phyloP scores from a whole-genome alignment of 2,888 invertebrate genomes.

The Leptopilina syphax region DNA sequence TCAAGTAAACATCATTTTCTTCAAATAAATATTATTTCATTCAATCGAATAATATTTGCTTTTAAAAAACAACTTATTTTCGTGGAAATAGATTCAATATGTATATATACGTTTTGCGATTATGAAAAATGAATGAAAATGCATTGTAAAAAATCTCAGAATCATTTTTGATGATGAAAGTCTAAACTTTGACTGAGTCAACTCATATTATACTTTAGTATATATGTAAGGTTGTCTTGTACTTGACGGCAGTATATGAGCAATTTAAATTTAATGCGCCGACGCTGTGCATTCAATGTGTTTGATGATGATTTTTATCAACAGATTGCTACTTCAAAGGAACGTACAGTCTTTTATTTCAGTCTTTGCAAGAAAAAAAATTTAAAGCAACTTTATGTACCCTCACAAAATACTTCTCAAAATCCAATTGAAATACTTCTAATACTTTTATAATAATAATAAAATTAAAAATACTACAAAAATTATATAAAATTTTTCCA shows the following conservation, averaged over 20 bases:
- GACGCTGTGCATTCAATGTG: constrained; percentile 37
- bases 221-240: neutral
- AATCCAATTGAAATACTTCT: neutral
- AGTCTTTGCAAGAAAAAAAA: constrained; percentile 18
- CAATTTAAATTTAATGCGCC: constrained; percentile 38
- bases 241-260: constrained; percentile 25
- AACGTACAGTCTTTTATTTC: constrained; percentile 13
- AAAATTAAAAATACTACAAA: neutral
- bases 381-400: neutral
- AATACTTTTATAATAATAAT: neutral
- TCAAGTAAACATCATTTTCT: no score
- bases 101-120: neutral
- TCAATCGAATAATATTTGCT: no score
- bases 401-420: neutral
- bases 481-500: no score
- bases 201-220: neutral
- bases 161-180: constrained; percentile 24
- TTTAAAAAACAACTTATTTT: neutral
- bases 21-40: no score
- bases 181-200: constrained; percentile 13
- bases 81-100: neutral
- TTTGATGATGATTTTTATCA: constrained; percentile 32
- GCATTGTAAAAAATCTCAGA: neutral
- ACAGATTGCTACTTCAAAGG: constrained; percentile 33
- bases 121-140: neutral